phyloP scores from a whole-genome alignment of 1,140 invertebrate genomes.

The Acromyrmex charruanus region DNA sequence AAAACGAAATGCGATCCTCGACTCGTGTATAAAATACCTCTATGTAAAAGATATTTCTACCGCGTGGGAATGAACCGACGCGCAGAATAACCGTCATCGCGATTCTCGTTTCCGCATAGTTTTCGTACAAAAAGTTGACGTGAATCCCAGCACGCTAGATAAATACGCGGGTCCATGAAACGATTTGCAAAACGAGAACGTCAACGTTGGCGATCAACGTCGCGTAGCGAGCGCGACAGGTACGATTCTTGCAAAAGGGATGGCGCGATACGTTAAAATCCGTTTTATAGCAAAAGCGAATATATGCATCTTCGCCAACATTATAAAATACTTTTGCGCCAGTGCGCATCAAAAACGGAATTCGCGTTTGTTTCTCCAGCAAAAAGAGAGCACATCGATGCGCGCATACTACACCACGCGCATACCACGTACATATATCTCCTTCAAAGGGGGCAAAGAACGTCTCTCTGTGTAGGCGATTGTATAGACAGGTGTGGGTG shows the following conservation, averaged over 20 bases:
- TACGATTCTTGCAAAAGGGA: constrained; percentile 17
- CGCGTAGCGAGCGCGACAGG: background rate
- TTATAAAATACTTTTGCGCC: constrained; percentile 58
- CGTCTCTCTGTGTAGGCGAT: background rate
- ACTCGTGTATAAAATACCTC: background rate
- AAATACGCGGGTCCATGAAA: constrained; percentile 14
- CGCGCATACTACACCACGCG: background rate
- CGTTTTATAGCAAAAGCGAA: constrained; percentile 20
- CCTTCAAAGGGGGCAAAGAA: constrained; percentile 48
- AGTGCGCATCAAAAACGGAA: constrained; percentile 51
- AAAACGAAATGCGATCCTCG: constrained; percentile 16
- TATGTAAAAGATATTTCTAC: background rate
- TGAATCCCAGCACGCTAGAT: constrained; percentile 13
- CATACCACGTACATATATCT: background rate
- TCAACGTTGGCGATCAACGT: constrained; percentile 16
- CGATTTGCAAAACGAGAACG: constrained; percentile 24
- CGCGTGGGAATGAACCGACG: constrained; percentile 12
- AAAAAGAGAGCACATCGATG: constrained; percentile 14
- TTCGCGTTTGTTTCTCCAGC: constrained; percentile 54
- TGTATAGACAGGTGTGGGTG: background rate
- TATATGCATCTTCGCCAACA: constrained; percentile 20
- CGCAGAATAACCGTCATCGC: constrained; percentile 1
- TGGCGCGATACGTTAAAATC: constrained; percentile 12
- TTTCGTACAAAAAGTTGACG: constrained; percentile 48
- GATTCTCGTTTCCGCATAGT: constrained; percentile 36